These are phyloP conservation scores for Ophion costatus DNA, from an alignment of 2,888 invertebrate genomes.

Conservation along the genomic window DNA sequence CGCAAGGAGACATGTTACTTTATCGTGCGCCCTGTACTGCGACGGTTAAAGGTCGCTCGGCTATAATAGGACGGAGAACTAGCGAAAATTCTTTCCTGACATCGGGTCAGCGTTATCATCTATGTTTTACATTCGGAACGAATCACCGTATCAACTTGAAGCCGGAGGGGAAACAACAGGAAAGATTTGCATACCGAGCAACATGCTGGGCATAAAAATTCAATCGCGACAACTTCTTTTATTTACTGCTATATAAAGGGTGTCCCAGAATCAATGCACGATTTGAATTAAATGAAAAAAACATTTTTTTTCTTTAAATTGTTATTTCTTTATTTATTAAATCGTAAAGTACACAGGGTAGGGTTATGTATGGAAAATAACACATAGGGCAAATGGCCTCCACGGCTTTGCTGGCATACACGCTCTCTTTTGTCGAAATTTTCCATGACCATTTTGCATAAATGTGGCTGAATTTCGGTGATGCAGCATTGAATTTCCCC, in stretches of 20 bases:
- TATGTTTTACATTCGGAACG: constrained; percentile 32
- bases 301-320: no score
- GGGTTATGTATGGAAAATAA: no score
- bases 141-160: constrained; percentile 40
- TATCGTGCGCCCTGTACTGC: neutral
- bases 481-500: no score
- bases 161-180: constrained; percentile 49
- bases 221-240: constrained; percentile 82
- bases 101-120: constrained; percentile 55
- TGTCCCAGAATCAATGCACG: no score
- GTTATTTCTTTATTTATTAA: no score
- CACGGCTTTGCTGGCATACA: no score
- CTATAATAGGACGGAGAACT: neutral
- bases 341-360: no score
- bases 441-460: no score
- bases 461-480: no score
- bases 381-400: no score
- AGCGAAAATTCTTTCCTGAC: constrained; percentile 35
- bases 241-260: constrained; percentile 75
- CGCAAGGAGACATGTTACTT: constrained; percentile 40
- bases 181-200: constrained; percentile 80
- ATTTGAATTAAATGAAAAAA: no score
- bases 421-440: no score
- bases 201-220: constrained; percentile 82
- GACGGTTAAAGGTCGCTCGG: neutral